Percentiles rank a stretch among this genome's conserved stretches.
Conservation (phyloP, 2,113 vertebrate species). For the Menura novaehollandiae region DNA sequence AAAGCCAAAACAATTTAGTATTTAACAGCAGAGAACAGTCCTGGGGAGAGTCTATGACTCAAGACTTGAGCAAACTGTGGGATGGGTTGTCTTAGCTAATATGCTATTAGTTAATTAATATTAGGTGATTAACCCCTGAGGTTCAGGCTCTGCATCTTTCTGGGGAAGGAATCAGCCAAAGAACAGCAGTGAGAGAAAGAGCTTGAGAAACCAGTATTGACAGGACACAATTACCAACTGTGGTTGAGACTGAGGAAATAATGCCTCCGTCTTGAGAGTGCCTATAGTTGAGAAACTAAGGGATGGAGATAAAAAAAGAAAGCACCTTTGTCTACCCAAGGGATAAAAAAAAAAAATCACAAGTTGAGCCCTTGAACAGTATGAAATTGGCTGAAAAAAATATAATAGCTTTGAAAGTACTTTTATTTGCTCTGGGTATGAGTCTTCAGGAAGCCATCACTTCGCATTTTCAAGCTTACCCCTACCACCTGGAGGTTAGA, state of each 20-base stretch:
- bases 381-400: constrained; percentile 20
- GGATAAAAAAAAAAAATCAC: not conserved
- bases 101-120: not conserved
- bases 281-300: not conserved
- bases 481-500: constrained; percentile 31
- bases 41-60: not conserved
- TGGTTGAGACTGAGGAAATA: not conserved
- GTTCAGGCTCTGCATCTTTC: not conserved
- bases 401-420: not conserved
- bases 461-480: not conserved
- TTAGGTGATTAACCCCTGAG: not conserved
- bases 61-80: not conserved
- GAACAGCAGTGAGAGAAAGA: not conserved
- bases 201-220: not conserved
- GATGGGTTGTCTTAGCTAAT: not conserved
- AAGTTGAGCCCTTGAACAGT: not conserved
- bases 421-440: constrained; percentile 54
- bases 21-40: not conserved
- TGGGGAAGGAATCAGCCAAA: not conserved
- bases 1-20: not conserved
- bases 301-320: not conserved
- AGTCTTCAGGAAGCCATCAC: constrained; percentile 27
- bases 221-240: not conserved
- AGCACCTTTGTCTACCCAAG: not conserved
- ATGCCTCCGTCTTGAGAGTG: not conserved